A percentile compares a stretch with the other conserved stretches of the same genome.
Conservation (phyloP, 2,113 vertebrate species). For the Macrotis lagotis region DNA sequence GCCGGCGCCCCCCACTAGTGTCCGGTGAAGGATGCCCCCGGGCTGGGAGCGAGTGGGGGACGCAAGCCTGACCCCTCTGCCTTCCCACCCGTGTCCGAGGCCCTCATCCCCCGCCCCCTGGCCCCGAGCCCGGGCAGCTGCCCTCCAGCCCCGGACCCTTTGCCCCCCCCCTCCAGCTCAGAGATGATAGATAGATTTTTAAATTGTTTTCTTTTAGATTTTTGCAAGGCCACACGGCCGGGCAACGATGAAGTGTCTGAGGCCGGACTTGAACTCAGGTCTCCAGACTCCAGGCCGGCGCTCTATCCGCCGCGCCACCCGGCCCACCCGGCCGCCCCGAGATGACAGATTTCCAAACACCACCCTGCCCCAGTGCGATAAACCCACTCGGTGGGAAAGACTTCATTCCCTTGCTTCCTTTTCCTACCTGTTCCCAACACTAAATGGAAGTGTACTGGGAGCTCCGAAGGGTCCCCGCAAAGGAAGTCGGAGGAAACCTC, state of each 20-base stretch:
- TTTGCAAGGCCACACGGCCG: too few relatives aligned
- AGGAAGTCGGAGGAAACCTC: background rate
- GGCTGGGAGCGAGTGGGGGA: background rate
- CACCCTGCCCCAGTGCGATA: rapidly evolving
- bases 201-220: too few relatives aligned
- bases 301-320: too few relatives aligned
- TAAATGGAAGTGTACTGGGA: background rate
- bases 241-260: too few relatives aligned
- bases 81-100: slow-evolving; percentile 25
- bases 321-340: too few relatives aligned
- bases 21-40: background rate
- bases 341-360: background rate
- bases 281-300: too few relatives aligned
- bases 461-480: background rate
- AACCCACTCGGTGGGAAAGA: background rate
- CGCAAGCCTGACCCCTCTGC: slow-evolving; percentile 1
- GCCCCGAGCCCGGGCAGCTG: too few relatives aligned
- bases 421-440: background rate
- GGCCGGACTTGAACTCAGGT: too few relatives aligned
- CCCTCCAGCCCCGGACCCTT: background rate
- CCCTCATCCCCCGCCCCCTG: background rate
- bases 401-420: background rate
- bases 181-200: too few relatives aligned
- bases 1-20: background rate
- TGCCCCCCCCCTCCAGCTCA: slow-evolving; percentile 39